A percentile compares a stretch with the other conserved stretches of the same genome.
Conservation (phyloP, 2,797 vertebrate genomes). For the Malacoctenus gilli region DNA sequence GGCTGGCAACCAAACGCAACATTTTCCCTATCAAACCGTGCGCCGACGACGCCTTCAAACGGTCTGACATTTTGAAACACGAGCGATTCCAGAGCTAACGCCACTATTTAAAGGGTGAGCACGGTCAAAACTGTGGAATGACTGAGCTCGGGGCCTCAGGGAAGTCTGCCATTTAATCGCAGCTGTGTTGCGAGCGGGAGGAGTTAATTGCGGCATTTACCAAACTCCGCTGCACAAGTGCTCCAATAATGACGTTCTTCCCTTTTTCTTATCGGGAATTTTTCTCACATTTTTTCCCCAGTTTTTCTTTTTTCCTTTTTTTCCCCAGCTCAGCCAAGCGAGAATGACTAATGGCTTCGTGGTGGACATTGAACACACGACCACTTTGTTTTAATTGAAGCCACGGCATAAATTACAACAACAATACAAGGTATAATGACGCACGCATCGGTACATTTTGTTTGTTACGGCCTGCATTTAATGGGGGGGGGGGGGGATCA, state of each 20-base stretch:
- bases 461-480: conserved; percentile 23
- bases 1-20: conserved; percentile 54
- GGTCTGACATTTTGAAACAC: conserved; percentile 48
- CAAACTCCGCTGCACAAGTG: conserved; percentile 7
- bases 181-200: conserved; percentile 25
- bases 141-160: conserved; percentile 20
- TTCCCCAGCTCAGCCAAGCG: conserved; percentile 27
- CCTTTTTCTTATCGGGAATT: conserved; percentile 4
- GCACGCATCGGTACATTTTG: conserved; percentile 37
- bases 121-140: conserved; percentile 26
- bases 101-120: conserved; percentile 31
- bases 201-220: conserved; percentile 35
- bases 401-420: conserved; percentile 39
- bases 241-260: conserved; percentile 5
- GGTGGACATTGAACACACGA: conserved; percentile 21
- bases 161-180: conserved; percentile 43
- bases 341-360: conserved; percentile 36
- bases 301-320: too few relatives aligned
- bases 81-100: conserved; percentile 20
- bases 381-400: conserved; percentile 50
- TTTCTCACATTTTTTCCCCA: conserved; percentile 11
- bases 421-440: conserved; percentile 29
- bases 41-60: conserved; percentile 36
- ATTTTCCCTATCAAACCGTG: conserved; percentile 37
- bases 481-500: conserved; percentile 20